Evolutionary conservation across 2,797 vertebrate species (phyloP), one percentile per base, ranked within the genome.

Genomic region (Brachyalestes nurse): DNA sequence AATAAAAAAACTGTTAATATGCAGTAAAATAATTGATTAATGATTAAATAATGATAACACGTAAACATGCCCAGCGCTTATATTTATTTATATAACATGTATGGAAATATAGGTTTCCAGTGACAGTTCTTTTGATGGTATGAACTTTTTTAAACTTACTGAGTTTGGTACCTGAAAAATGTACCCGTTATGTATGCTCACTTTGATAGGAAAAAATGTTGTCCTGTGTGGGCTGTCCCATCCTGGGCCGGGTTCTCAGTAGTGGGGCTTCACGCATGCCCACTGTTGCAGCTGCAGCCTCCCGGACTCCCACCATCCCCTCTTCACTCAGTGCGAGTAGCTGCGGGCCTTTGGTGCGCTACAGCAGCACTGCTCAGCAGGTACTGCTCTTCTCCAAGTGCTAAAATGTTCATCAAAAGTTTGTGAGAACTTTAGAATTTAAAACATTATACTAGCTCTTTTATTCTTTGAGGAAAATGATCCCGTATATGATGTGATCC

Each of bases 351-450:
- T 6, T 79, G 58, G 75, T 79, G 16, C 89, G 94, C 65, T 93
- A 90, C 82, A 95, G 89, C 90, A 94, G 91, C 90, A 94, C 93
- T 6, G 88, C 90, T 66, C 93, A 85, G 86, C 93, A 85, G 86
- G 86, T 87, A 83, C 21, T 8, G 49, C 60, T 0, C 0, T 7
- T 19, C 5, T 1, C 0, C 2, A 34, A 34, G 34, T 34, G 34
- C 34, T 34, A 34, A 34, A 34, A 34, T 34, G 34, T 34, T 34
- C 34, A 34, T 34, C 4, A 34, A 34, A 34, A 34, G 34, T 2
- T 34, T 34, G 1, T 3, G 28, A 34, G 34, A 2, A 28, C 28
- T 28, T 28, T 28, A 28, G 28, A 28, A 28, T 28, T 28, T 28
- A 34, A 34, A 34, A 34, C 34, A 34, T 34, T 34, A 34, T 34